Conservation (phyloP, 1,140 invertebrate genomes). For the Drosophila sp. region DNA sequence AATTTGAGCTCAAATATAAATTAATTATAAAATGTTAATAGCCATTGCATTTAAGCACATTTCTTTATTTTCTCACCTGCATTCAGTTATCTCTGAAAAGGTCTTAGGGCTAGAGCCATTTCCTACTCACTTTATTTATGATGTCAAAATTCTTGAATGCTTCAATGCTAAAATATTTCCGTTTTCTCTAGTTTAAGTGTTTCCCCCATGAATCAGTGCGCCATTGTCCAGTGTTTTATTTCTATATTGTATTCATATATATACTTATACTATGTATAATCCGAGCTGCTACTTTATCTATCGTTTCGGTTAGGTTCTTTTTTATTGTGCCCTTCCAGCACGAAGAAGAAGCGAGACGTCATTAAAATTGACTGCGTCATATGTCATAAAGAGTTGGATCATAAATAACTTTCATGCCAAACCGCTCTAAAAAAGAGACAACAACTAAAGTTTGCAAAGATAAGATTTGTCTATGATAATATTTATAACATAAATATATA, state of each 20-base stretch:
- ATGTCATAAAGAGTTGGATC: slow-evolving; percentile 15
- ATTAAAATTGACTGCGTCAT: slow-evolving; percentile 29
- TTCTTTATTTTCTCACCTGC: too few relatives aligned
- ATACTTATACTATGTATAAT: neutral
- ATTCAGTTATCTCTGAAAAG: neutral
- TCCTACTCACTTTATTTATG: neutral
- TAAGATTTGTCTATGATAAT: slow-evolving; percentile 3
- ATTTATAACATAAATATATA: neutral
- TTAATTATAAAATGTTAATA: too few relatives aligned
- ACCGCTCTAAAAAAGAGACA: neutral
- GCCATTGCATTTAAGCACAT: too few relatives aligned
- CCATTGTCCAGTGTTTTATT: neutral
- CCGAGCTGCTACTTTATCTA: slow-evolving; percentile 7
- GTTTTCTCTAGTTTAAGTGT: neutral
- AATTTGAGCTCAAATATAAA: too few relatives aligned
- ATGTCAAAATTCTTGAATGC: neutral
- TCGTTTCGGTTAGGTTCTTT: slow-evolving; percentile 15
- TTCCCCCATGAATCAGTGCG: neutral
- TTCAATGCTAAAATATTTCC: neutral
- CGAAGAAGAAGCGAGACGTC: slow-evolving; percentile 28
- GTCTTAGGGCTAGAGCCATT: neutral
- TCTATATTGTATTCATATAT: neutral
- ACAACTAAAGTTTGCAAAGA: neutral
- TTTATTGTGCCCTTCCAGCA: slow-evolving; percentile 13
- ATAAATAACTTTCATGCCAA: slow-evolving; percentile 3